phyloP scores from a whole-genome alignment of 2,888 invertebrate species.

The Apotomis betuletana region DNA sequence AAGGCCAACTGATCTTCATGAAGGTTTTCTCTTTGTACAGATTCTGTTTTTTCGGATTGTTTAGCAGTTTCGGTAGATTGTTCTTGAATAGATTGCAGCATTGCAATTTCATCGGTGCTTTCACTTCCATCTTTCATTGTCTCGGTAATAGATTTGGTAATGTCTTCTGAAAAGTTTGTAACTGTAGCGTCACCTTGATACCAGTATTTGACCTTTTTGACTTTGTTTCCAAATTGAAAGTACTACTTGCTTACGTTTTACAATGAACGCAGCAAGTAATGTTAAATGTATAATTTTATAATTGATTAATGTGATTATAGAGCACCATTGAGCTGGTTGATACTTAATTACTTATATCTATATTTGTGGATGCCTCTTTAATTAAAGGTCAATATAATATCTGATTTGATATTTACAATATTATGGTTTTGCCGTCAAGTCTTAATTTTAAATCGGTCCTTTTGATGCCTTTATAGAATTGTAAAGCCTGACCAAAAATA shows the following conservation, averaged over 20 bases:
- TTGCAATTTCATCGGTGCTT: too few species aligned
- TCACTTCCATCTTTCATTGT: too few species aligned
- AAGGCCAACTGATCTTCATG: not conserved
- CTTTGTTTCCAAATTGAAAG: not conserved
- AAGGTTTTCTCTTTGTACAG: not conserved
- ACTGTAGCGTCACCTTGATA: not conserved
- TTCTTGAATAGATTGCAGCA: too few species aligned
- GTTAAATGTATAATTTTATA: slow-evolving; percentile 3
- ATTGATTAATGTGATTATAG: slow-evolving; percentile 1
- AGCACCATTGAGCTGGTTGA: not conserved
- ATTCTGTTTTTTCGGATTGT: not conserved
- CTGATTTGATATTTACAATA: too few species aligned
- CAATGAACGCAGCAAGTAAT: not conserved
- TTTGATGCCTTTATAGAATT: too few species aligned
- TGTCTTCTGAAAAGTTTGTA: not conserved
- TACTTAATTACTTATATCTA: too few species aligned
- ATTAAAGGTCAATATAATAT: too few species aligned
- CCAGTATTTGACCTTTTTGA: not conserved
- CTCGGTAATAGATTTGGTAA: not conserved
- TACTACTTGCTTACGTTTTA: not conserved
- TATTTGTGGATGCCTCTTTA: too few species aligned
- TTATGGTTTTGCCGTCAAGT: too few species aligned
- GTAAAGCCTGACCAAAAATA: too few species aligned
- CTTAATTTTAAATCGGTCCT: too few species aligned
- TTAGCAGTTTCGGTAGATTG: too few species aligned